Evolutionary conservation across 2,797 vertebrate genomes (phyloP).

Genomic region (Glyptemys insculpta): DNA sequence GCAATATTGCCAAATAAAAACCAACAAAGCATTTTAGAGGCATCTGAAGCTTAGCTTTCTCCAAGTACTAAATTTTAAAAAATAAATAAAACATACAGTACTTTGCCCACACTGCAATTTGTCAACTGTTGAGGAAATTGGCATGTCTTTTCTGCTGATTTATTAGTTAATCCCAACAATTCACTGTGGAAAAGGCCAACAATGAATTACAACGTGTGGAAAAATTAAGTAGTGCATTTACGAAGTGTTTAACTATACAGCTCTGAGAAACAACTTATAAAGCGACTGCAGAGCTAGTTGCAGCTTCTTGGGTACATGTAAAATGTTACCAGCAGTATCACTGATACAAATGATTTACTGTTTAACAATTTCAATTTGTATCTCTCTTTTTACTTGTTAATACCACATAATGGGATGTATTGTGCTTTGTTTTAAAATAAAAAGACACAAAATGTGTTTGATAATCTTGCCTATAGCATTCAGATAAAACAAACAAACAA

Average conservation of each 20-base stretch:
- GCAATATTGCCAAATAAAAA: slow-evolving; percentile 49
- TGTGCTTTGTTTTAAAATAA: neutral
- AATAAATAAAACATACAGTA: slow-evolving; percentile 75
- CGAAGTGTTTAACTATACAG: slow-evolving; percentile 72
- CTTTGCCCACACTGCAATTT: slow-evolving; percentile 80
- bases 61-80: slow-evolving; percentile 49
- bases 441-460: neutral
- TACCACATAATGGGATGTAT: neutral
- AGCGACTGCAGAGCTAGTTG: slow-evolving; percentile 30
- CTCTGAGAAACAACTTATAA: slow-evolving; percentile 70
- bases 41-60: slow-evolving; percentile 56
- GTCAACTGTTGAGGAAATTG: slow-evolving; percentile 85
- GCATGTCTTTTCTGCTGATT: slow-evolving; percentile 86
- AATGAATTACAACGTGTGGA: slow-evolving; percentile 83
- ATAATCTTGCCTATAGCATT: neutral
- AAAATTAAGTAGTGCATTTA: slow-evolving; percentile 80
- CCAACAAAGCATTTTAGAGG: slow-evolving; percentile 4
- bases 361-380: neutral
- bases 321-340: neutral
- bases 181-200: slow-evolving; percentile 85
- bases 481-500: neutral
- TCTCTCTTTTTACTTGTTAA: neutral
- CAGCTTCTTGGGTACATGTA: slow-evolving; percentile 10
- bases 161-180: slow-evolving; percentile 86
- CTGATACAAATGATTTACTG: neutral